Conservation (phyloP, 2,797 vertebrate genomes). For the Cyclura pinguis region DNA sequence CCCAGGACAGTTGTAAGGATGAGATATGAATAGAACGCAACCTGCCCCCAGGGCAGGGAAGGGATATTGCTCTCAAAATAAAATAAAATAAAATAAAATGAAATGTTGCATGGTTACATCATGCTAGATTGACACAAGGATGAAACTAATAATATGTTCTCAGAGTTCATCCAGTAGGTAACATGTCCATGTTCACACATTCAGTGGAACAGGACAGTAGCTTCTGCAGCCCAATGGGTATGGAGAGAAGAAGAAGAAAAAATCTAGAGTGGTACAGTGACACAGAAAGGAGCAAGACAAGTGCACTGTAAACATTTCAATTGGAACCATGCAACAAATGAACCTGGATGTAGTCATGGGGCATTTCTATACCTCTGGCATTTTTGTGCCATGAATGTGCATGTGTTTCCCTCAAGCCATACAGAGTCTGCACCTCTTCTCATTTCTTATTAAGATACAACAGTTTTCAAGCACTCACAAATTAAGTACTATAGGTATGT, state of each 20-base stretch:
- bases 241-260: neutral
- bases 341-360: neutral
- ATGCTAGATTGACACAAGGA: neutral
- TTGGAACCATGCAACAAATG: neutral
- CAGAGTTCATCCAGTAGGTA: neutral
- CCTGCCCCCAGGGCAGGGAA: conserved; percentile 8
- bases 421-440: neutral
- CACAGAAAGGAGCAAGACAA: neutral
- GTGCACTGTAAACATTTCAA: neutral
- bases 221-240: neutral
- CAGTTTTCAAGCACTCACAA: neutral
- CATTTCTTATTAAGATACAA: neutral
- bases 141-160: neutral
- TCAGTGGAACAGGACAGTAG: too few relatives aligned
- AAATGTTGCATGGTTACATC: neutral
- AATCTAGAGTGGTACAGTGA: neutral
- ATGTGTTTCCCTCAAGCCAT: neutral
- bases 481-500: neutral
- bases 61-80: neutral
- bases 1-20: neutral
- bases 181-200: neutral
- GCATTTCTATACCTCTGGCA: neutral
- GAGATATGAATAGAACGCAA: neutral
- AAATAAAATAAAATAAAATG: neutral
- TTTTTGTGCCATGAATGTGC: neutral